Evolutionary conservation across 2,113 vertebrate species (phyloP).

Genomic region (Tympanuchus pallidicinctus): DNA sequence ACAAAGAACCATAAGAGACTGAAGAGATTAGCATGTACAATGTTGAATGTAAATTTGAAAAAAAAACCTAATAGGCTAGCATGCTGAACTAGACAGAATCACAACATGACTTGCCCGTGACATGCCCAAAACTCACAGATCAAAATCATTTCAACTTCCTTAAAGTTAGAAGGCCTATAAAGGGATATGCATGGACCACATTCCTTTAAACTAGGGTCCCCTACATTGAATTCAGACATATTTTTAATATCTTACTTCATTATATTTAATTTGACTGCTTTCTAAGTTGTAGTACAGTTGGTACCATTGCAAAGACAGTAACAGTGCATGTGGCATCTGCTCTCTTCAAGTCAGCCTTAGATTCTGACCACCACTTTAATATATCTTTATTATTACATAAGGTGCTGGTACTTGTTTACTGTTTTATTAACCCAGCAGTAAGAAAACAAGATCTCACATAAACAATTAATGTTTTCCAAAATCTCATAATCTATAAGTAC

Average conservation of each 20-base stretch:
- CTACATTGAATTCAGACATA: background rate
- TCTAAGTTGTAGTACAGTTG: background rate
- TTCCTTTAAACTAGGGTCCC: background rate
- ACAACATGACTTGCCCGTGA: background rate
- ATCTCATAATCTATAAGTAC: slow-evolving; percentile 59
- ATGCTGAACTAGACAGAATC: background rate
- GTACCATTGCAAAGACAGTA: background rate
- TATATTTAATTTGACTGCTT: background rate
- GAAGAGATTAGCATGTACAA: background rate
- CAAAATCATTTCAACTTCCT: background rate
- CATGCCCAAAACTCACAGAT: background rate
- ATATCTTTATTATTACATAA: background rate
- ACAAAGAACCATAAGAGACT: background rate
- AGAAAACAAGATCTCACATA: slow-evolving; percentile 47
- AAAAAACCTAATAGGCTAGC: background rate
- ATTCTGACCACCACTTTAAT: background rate
- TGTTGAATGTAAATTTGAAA: background rate
- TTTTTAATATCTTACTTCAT: background rate
- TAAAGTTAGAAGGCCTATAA: background rate
- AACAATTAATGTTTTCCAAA: slow-evolving; percentile 54
- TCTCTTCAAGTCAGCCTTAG: background rate
- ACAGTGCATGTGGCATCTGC: background rate
- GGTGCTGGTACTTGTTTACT: slow-evolving; percentile 15
- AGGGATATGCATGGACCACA: background rate
- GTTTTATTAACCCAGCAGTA: background rate